phyloP scores from a whole-genome alignment of 1,140 invertebrate genomes.

The Chironomus tepperi region DNA sequence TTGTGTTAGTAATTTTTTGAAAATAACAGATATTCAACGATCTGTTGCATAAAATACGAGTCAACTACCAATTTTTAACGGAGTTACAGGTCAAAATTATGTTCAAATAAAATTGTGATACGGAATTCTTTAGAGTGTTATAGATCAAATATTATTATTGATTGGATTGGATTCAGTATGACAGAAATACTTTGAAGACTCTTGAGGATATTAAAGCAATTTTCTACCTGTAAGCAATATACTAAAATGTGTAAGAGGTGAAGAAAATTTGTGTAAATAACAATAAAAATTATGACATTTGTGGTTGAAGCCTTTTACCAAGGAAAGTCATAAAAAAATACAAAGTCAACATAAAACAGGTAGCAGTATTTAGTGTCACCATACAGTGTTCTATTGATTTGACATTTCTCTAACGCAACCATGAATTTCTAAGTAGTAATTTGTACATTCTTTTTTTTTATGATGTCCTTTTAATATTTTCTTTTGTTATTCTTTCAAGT shows the following conservation, averaged over 20 bases:
- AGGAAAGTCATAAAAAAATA: background rate
- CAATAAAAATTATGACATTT: constrained; percentile 12
- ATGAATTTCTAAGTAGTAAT: constrained; percentile 10
- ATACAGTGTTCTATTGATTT: background rate
- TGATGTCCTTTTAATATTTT: constrained; percentile 10
- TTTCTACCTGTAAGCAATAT: background rate
- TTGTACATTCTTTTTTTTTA: background rate
- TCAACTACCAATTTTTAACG: too few relatives aligned
- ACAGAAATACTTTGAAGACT: too few relatives aligned
- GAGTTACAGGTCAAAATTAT: too few relatives aligned
- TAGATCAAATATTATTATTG: too few relatives aligned
- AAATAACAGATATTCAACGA: too few relatives aligned
- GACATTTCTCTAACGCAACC: background rate
- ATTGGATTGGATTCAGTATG: too few relatives aligned
- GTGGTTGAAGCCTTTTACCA: background rate
- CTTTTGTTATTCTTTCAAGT: background rate
- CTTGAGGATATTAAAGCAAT: background rate
- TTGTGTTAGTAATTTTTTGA: too few relatives aligned
- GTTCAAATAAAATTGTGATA: too few relatives aligned
- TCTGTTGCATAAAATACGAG: too few relatives aligned
- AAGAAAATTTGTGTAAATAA: background rate
- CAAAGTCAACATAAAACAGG: background rate
- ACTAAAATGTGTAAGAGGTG: background rate
- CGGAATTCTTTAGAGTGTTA: too few relatives aligned
- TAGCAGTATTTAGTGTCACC: background rate